Evolutionary conservation across 2,888 invertebrate species (phyloP).

Genomic region (Folsomia candida): DNA sequence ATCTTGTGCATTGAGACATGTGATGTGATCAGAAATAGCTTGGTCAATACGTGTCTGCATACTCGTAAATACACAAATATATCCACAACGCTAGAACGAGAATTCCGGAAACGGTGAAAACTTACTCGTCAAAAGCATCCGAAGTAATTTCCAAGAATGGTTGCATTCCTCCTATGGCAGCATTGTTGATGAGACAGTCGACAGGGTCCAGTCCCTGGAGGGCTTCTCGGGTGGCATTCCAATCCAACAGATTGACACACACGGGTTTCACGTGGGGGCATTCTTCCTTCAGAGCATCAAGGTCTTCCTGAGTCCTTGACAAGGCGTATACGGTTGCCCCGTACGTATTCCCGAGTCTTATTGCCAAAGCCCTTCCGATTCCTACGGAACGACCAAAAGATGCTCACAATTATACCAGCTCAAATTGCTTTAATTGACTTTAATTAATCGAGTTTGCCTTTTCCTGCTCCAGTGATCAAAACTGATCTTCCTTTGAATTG

Average conservation of each 20-base stretch:
- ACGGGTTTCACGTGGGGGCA: constrained; percentile 51
- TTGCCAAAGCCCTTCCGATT: constrained; percentile 54
- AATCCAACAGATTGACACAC: constrained; percentile 56
- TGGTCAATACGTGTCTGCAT: neutral
- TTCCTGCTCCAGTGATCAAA: constrained; percentile 57
- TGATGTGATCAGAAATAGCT: neutral
- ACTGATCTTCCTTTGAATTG: constrained; percentile 54
- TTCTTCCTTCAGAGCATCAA: constrained; percentile 52
- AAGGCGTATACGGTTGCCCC: constrained; percentile 54
- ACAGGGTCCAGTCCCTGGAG: constrained; percentile 54
- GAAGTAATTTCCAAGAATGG: constrained; percentile 55
- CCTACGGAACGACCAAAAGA: constrained; percentile 45
- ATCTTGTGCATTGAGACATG: neutral
- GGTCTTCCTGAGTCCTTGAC: constrained; percentile 52
- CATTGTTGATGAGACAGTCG: constrained; percentile 59
- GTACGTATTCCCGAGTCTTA: constrained; percentile 51
- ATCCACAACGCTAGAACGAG: neutral
- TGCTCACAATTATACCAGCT: neutral
- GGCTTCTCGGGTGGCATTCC: constrained; percentile 54
- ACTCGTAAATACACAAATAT: neutral
- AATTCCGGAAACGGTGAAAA: neutral
- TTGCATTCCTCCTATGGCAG: constrained; percentile 53
- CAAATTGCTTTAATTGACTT: too few relatives aligned
- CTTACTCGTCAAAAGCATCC: constrained; percentile 55
- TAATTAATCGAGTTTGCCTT: constrained; percentile 52